phyloP scores from a whole-genome alignment of 23 tunicate species.

The Halocynthia aurantium region DNA sequence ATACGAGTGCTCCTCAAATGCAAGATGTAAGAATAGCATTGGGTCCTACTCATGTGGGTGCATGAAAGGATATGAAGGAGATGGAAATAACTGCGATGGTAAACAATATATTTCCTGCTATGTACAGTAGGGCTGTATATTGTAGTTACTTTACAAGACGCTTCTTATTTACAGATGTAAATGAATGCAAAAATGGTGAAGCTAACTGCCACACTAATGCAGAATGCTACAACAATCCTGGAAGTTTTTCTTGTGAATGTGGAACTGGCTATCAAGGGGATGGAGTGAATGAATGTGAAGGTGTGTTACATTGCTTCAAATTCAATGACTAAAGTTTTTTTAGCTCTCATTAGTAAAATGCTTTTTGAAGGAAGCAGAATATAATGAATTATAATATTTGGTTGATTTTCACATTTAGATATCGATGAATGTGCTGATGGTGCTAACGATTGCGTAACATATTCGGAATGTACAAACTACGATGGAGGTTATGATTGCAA shows the following conservation, averaged over 20 bases:
- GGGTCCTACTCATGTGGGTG: constrained; percentile 6
- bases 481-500: constrained; percentile 48
- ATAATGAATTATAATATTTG: background rate
- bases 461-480: constrained; percentile 16
- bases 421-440: constrained; percentile 37
- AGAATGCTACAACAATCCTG: constrained; percentile 30
- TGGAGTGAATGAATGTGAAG: constrained; percentile 19
- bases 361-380: too few relatives aligned
- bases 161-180: constrained; percentile 18
- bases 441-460: constrained; percentile 21
- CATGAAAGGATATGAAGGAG: constrained; percentile 17
- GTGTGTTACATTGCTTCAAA: constrained; percentile 6
- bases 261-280: constrained; percentile 39
- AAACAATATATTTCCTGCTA: background rate
- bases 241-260: constrained; percentile 39
- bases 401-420: constrained; percentile 3
- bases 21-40: background rate
- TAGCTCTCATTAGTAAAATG: background rate
- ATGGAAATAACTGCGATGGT: constrained; percentile 28
- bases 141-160: too few relatives aligned
- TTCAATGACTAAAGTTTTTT: background rate
- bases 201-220: constrained; percentile 32
- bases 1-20: background rate
- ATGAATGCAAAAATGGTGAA: constrained; percentile 34
- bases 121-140: too few relatives aligned